These are phyloP conservation scores for Maconellicoccus hirsutus DNA, from an alignment of 1,140 invertebrate genomes.

Conservation along the genomic window DNA sequence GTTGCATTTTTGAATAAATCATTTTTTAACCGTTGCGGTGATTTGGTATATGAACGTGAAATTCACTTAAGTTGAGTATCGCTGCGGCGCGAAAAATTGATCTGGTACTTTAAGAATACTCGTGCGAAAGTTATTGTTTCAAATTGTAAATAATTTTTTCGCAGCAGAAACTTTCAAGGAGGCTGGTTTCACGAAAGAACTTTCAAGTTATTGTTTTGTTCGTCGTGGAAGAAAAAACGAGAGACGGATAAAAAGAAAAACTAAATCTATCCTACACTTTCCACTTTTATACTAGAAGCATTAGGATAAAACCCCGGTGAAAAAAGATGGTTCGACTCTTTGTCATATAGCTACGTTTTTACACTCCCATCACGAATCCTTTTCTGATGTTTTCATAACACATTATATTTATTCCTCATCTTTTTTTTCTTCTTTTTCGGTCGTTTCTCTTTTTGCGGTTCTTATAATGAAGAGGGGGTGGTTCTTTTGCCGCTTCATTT, in stretches of 20 bases:
- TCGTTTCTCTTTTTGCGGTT: constrained; percentile 8
- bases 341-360: constrained; percentile 1
- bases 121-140: background rate
- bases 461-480: background rate
- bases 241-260: background rate
- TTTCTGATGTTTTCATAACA: constrained; percentile 22
- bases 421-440: background rate
- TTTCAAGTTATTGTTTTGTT: constrained; percentile 6
- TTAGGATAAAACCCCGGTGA: constrained; percentile 6
- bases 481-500: constrained; percentile 14
- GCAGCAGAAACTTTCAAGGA: background rate
- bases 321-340: constrained; percentile 14
- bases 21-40: too few species aligned
- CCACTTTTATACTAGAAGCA: constrained; percentile 4
- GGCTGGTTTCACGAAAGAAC: background rate
- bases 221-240: background rate
- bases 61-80: too few species aligned
- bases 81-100: too few species aligned
- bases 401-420: constrained; percentile 13
- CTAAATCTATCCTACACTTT: constrained; percentile 14
- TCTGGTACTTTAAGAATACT: background rate
- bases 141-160: background rate
- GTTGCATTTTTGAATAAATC: too few species aligned
- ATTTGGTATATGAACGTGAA: too few species aligned
- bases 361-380: constrained; percentile 21